phyloP scores from a whole-genome alignment of 2,888 invertebrate species.

The Heliconius hortense region DNA sequence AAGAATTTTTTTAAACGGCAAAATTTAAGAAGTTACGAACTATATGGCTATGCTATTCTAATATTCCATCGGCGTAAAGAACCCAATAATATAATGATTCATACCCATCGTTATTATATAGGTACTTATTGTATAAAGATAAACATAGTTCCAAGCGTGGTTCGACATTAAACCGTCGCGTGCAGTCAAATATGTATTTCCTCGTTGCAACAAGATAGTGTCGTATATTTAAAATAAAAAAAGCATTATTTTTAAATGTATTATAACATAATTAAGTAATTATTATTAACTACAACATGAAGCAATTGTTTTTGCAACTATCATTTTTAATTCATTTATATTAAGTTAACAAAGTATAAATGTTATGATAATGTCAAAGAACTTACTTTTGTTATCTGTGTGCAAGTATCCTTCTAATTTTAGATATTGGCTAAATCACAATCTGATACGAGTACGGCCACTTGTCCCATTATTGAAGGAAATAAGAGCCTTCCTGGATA shows the following conservation, averaged over 20 bases:
- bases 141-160: background rate
- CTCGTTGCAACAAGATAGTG: background rate
- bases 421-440: constrained; percentile 89
- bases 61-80: background rate
- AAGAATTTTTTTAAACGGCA: too few relatives aligned
- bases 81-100: background rate
- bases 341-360: too few relatives aligned
- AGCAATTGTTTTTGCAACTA: background rate
- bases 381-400: background rate
- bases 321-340: too few relatives aligned
- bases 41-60: background rate
- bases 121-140: background rate
- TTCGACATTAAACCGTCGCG: background rate
- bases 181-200: background rate
- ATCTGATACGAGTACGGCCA: constrained; percentile 86
- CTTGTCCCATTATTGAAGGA: constrained; percentile 85
- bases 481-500: constrained; percentile 85
- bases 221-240: background rate
- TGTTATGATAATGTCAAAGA: too few relatives aligned
- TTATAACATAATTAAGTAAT: background rate
- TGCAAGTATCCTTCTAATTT: background rate
- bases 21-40: too few relatives aligned
- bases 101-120: background rate
- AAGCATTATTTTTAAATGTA: background rate
- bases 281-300: background rate